These are phyloP conservation scores for Nipponia nippon DNA, from an alignment of 2,113 vertebrate species.

Conservation along the genomic window DNA sequence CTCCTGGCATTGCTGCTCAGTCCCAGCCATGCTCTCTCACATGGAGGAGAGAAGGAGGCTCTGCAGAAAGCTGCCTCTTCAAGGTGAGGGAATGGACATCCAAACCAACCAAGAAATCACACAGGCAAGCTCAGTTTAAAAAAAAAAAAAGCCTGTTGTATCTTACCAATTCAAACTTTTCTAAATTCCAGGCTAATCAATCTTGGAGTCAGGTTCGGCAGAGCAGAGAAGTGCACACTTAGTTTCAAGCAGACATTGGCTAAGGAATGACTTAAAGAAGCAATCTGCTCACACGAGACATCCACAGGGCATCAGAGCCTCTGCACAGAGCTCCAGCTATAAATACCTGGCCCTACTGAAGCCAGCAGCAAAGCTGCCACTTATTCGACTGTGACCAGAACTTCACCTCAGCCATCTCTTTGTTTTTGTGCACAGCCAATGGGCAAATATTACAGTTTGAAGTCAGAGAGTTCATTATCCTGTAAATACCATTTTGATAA, in stretches of 20 bases:
- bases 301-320: not conserved
- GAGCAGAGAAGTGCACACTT: not conserved
- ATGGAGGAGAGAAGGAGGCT: not conserved
- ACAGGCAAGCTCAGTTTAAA: not conserved
- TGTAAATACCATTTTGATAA: slow-evolving; percentile 40
- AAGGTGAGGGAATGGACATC: not conserved
- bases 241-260: not conserved
- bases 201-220: not conserved
- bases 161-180: not conserved
- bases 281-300: not conserved
- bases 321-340: not conserved
- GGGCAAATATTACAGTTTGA: not conserved
- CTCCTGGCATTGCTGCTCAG: not conserved
- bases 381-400: not conserved
- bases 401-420: not conserved
- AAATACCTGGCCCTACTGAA: not conserved
- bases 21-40: not conserved
- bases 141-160: not conserved
- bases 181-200: not conserved
- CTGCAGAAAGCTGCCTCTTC: not conserved
- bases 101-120: not conserved
- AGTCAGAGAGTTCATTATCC: slow-evolving; percentile 45
- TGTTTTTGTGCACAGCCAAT: slow-evolving; percentile 11
- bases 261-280: not conserved
- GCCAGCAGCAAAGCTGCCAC: not conserved